Conservation (phyloP, 1,140 invertebrate species). For the Drosophila arawakana region DNA sequence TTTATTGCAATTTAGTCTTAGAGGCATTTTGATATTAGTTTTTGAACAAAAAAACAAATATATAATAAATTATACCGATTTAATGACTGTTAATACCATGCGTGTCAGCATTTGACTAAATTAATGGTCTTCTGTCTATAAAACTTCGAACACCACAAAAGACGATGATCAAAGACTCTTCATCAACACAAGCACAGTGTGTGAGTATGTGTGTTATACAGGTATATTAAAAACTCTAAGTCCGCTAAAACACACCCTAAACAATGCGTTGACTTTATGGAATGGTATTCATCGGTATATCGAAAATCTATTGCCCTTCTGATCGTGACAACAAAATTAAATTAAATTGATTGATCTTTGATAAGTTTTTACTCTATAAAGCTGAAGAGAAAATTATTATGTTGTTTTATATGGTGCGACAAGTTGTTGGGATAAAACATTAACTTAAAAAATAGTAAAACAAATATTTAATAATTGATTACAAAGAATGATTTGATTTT, state of each 20-base stretch:
- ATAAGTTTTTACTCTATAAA: not conserved
- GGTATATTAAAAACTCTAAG: not conserved
- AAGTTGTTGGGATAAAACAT: too few relatives aligned
- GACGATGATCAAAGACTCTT: conserved; percentile 5
- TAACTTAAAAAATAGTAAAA: too few relatives aligned
- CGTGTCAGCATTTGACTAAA: conserved; percentile 61
- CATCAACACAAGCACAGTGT: not conserved
- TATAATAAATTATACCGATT: conserved; percentile 26
- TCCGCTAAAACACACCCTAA: conserved; percentile 6
- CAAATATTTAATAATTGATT: too few relatives aligned
- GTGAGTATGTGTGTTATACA: not conserved
- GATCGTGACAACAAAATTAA: not conserved
- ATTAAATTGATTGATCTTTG: not conserved
- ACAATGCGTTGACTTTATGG: not conserved
- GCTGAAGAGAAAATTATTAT: too few relatives aligned
- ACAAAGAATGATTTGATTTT: too few relatives aligned
- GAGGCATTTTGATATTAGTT: conserved; percentile 48
- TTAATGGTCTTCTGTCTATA: conserved; percentile 61
- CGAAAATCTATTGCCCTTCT: conserved; percentile 2
- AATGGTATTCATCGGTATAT: not conserved
- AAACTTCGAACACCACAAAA: conserved; percentile 35
- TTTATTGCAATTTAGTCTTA: conserved; percentile 53
- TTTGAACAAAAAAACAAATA: conserved; percentile 25
- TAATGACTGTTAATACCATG: conserved; percentile 58
- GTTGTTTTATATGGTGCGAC: too few relatives aligned